Evolutionary conservation across 2,113 vertebrate genomes (phyloP).

Genomic region (Phrynosoma blainvillii): DNA sequence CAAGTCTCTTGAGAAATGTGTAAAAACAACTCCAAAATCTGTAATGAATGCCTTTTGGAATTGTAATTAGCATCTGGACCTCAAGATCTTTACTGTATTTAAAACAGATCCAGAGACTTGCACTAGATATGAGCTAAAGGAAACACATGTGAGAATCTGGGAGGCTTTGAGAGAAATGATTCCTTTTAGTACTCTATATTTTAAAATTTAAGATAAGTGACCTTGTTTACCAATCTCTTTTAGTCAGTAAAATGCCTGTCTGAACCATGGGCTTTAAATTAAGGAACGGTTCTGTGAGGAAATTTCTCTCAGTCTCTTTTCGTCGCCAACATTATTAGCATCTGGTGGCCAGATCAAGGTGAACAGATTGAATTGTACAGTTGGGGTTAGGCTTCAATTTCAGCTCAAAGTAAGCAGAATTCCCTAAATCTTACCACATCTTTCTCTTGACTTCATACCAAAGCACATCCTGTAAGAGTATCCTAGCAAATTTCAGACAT

Average conservation of each 20-base stretch:
- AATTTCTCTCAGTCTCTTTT: not conserved
- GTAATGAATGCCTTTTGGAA: conserved; percentile 21
- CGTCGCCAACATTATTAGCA: conserved; percentile 8
- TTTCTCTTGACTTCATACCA: conserved; percentile 5
- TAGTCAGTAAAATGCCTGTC: not conserved
- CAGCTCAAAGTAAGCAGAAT: conserved; percentile 5
- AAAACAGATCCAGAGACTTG: not conserved
- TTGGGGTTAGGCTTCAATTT: not conserved
- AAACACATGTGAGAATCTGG: not conserved
- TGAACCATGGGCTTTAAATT: not conserved
- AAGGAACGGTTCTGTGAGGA: not conserved
- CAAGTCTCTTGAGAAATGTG: conserved; percentile 36
- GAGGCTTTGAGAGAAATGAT: not conserved
- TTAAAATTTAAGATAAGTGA: not conserved
- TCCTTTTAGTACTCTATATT: not conserved
- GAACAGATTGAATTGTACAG: not conserved
- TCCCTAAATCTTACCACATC: not conserved
- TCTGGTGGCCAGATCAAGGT: conserved; percentile 13
- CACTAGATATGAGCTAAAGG: conserved; percentile 1
- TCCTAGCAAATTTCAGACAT: conserved; percentile 7
- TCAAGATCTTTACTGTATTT: not conserved
- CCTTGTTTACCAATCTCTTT: not conserved
- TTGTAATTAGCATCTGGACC: conserved; percentile 2
- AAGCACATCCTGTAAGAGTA: not conserved
- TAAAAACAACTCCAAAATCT: conserved; percentile 24